Conservation (phyloP, 2,888 invertebrate genomes). For the Icerya purchasi region DNA sequence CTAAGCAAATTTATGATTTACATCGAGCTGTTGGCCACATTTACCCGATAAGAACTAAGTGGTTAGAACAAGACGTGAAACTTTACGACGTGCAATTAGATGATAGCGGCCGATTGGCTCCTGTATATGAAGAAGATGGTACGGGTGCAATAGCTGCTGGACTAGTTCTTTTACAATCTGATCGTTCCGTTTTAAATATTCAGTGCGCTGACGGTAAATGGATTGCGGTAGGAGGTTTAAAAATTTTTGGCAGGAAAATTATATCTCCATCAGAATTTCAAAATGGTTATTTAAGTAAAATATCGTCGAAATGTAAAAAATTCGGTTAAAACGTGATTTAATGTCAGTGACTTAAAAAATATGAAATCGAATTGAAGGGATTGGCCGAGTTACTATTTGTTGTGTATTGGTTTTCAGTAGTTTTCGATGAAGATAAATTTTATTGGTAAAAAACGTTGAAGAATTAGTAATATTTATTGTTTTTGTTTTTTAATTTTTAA, state of each 20-base stretch:
- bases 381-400: no score
- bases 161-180: constrained; percentile 28
- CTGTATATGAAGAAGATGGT: constrained; percentile 4
- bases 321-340: no score
- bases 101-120: neutral
- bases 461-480: no score
- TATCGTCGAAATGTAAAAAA: no score
- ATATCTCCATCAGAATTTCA: constrained; percentile 64
- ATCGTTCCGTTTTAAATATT: constrained; percentile 23
- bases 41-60: constrained; percentile 38
- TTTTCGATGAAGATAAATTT: no score
- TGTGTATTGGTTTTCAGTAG: no score
- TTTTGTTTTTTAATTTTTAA: no score
- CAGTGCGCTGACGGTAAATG: constrained; percentile 41
- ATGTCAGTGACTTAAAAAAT: no score
- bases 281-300: constrained; percentile 59
- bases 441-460: no score
- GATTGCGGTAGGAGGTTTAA: constrained; percentile 40
- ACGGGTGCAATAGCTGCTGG: constrained; percentile 29
- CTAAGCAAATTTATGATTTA: constrained; percentile 43
- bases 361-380: no score
- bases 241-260: constrained; percentile 42
- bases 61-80: constrained; percentile 37
- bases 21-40: constrained; percentile 45
- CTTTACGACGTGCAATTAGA: constrained; percentile 34